Percentiles rank a stretch among this genome's conserved stretches.
Conservation (phyloP, 2,888 invertebrate genomes). For the Chymomyza caudatula region DNA sequence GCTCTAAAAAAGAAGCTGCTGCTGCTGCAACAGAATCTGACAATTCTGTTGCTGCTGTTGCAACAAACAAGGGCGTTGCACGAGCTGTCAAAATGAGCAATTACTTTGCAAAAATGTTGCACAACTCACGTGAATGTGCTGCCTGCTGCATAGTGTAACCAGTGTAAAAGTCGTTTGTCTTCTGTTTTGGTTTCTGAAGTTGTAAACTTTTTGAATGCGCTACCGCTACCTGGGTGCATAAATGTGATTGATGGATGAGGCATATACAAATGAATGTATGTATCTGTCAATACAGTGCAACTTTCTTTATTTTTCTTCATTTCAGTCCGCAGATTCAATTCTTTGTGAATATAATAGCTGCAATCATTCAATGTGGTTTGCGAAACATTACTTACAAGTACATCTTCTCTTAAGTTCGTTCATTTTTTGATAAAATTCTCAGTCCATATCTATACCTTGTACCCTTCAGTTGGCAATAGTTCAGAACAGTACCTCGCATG, state of each 20-base stretch:
- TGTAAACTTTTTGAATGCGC: slow-evolving; percentile 40
- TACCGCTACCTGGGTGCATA: slow-evolving; percentile 27
- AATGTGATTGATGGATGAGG: not conserved
- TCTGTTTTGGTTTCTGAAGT: slow-evolving; percentile 10
- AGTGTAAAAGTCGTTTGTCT: slow-evolving; percentile 16
- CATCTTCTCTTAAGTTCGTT: no score
- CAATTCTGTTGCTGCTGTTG: slow-evolving; percentile 7
- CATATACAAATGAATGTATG: not conserved
- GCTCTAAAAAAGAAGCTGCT: slow-evolving; percentile 39
- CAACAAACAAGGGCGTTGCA: slow-evolving; percentile 70
- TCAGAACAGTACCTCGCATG: no score
- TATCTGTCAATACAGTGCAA: not conserved
- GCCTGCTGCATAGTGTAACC: not conserved
- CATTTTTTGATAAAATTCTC: no score
- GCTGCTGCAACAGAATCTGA: not conserved
- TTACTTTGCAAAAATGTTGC: slow-evolving; percentile 72
- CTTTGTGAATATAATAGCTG: not conserved
- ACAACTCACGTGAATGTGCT: slow-evolving; percentile 57
- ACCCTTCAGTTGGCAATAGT: no score
- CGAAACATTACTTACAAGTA: not conserved
- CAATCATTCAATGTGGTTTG: not conserved
- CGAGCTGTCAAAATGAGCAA: slow-evolving; percentile 71
- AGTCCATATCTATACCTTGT: no score
- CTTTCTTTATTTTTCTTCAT: not conserved
- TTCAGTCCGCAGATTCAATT: not conserved